Percentiles rank a stretch among this genome's conserved stretches.
Conservation (phyloP, 2,113 vertebrate species). For the Orycteropus afer region DNA sequence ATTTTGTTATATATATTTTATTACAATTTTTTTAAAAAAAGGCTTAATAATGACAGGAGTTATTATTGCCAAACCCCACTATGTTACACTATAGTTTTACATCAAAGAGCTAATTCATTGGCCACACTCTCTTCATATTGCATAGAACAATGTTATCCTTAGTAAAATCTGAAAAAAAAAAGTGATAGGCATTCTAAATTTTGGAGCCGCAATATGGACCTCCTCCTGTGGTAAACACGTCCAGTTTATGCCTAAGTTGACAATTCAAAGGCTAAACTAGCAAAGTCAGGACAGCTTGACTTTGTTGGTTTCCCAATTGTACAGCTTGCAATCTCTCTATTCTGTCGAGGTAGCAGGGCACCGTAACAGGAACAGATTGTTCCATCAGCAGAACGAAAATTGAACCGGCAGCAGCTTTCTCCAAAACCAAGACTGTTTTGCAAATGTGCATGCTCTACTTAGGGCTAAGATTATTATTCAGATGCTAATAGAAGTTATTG, state of each 20-base stretch:
- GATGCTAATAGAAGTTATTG: constrained; percentile 62
- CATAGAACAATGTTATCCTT: constrained; percentile 54
- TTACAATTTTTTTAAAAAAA: not conserved
- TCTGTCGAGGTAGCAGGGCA: constrained; percentile 52
- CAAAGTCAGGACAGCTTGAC: constrained; percentile 79
- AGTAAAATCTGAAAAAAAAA: constrained; percentile 59
- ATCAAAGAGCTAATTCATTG: constrained; percentile 42
- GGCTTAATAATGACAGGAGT: not conserved
- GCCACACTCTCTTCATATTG: constrained; percentile 9
- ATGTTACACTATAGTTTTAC: not conserved
- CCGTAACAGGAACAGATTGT: constrained; percentile 75
- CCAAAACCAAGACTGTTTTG: constrained; percentile 65
- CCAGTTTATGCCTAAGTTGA: constrained; percentile 55
- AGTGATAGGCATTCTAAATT: constrained; percentile 57
- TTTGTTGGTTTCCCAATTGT: constrained; percentile 60
- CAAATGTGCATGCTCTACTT: constrained; percentile 68
- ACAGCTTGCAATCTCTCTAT: constrained; percentile 74
- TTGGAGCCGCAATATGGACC: constrained; percentile 40
- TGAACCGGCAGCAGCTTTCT: constrained; percentile 69
- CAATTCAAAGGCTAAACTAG: constrained; percentile 66
- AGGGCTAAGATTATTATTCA: constrained; percentile 70
- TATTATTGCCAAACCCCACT: not conserved
- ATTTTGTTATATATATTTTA: not conserved
- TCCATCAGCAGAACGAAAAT: constrained; percentile 70
- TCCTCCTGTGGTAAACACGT: constrained; percentile 65